phyloP scores from a whole-genome alignment of 1,140 invertebrate species.

The Helicorthomorpha holstii region DNA sequence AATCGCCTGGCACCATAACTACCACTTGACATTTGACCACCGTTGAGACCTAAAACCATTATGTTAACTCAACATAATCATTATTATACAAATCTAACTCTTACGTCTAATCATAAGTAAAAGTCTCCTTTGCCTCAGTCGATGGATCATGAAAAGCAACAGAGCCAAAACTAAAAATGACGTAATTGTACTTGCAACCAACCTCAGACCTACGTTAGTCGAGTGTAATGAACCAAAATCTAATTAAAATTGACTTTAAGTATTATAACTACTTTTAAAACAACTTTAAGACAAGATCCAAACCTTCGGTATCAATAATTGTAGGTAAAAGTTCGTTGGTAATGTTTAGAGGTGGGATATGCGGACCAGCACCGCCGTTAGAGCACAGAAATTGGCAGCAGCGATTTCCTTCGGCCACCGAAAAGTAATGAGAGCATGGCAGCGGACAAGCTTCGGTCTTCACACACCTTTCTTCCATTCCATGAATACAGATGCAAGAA shows the following conservation, averaged over 20 bases:
- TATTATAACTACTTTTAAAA: background rate
- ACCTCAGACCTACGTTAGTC: slow-evolving; percentile 24
- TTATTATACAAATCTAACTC: too few species aligned
- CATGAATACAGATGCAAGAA: slow-evolving; percentile 22
- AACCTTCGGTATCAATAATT: slow-evolving; percentile 5
- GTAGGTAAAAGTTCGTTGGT: too few species aligned
- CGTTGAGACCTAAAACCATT: slow-evolving; percentile 7
- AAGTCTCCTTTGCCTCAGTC: slow-evolving; percentile 24
- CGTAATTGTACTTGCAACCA: slow-evolving; percentile 29
- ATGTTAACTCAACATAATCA: too few species aligned
- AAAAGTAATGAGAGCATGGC: slow-evolving; percentile 18
- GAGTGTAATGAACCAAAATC: slow-evolving; percentile 16
- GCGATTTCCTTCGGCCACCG: slow-evolving; percentile 19
- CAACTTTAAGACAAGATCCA: background rate
- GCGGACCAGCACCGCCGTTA: slow-evolving; percentile 14
- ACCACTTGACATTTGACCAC: background rate
- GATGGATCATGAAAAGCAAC: slow-evolving; percentile 28
- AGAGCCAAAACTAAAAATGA: slow-evolving; percentile 29
- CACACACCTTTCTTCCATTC: slow-evolving; percentile 23
- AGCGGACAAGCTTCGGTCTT: slow-evolving; percentile 24
- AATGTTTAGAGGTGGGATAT: slow-evolving; percentile 1
- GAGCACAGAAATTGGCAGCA: slow-evolving; percentile 22
- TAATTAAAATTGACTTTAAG: background rate
- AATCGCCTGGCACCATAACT: background rate
- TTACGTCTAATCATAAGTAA: slow-evolving; percentile 17